Conservation (phyloP, 1,140 invertebrate genomes). For the Phenacoccus solenopsis region DNA sequence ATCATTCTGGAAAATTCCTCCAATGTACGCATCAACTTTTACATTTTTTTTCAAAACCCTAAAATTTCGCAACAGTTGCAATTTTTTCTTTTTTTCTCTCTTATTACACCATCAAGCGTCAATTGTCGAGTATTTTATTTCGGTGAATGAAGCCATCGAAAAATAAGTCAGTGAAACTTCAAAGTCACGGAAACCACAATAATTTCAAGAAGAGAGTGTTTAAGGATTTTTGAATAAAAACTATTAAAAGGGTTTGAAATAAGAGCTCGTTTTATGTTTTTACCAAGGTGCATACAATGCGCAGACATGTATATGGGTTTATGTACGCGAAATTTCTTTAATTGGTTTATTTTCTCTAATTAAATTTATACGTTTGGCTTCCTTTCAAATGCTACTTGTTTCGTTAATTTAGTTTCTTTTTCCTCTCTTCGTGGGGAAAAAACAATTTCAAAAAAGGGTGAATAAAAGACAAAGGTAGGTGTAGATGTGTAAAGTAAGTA, state of each 20-base stretch:
- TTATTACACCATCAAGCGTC: too few species aligned
- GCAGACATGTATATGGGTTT: background rate
- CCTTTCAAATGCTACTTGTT: constrained; percentile 1
- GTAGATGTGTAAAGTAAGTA: too few species aligned
- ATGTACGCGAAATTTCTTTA: background rate
- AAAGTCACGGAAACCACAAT: constrained; percentile 15
- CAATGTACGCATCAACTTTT: too few species aligned
- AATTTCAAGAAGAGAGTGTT: constrained; percentile 7
- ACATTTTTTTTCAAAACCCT: too few species aligned
- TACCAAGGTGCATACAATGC: background rate
- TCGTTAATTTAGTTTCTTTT: background rate
- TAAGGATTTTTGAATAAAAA: constrained; percentile 14
- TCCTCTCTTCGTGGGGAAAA: too few species aligned
- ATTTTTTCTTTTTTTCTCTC: too few species aligned
- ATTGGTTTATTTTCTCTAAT: constrained; percentile 17
- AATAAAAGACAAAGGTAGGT: too few species aligned
- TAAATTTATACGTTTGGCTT: constrained; percentile 17
- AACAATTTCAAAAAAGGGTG: too few species aligned
- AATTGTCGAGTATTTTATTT: too few species aligned
- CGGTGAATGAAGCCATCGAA: constrained; percentile 10
- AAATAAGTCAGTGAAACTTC: constrained; percentile 4
- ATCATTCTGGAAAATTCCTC: too few species aligned
- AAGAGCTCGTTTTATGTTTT: background rate
- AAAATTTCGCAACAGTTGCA: too few species aligned
- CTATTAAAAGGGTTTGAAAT: constrained; percentile 7